Evolutionary conservation across 2,888 invertebrate genomes (phyloP).

Genomic region (Eucera pruinosa): DNA sequence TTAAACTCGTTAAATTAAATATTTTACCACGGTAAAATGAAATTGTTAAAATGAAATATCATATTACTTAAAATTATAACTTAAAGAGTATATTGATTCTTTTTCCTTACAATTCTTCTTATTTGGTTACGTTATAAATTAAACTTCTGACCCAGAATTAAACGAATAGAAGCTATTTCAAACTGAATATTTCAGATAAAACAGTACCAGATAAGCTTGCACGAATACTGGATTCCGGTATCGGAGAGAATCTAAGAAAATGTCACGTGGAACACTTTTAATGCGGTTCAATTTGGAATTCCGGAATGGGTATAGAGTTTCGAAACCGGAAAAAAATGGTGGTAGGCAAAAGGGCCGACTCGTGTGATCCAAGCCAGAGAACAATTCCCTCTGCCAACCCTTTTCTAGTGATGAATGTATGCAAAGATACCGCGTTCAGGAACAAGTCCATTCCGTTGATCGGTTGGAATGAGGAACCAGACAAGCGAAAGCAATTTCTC

Average conservation of each 20-base stretch:
- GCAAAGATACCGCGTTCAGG: slow-evolving; percentile 69
- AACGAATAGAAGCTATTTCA: slow-evolving; percentile 8
- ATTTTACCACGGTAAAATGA: too few species aligned
- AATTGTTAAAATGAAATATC: too few species aligned
- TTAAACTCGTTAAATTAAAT: too few species aligned
- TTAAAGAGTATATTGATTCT: too few species aligned
- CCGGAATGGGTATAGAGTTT: slow-evolving; percentile 63
- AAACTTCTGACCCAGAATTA: background rate
- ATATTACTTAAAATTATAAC: too few species aligned
- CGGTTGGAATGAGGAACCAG: slow-evolving; percentile 29
- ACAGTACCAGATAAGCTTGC: slow-evolving; percentile 37
- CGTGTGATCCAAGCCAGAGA: slow-evolving; percentile 50
- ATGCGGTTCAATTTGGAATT: slow-evolving; percentile 67
- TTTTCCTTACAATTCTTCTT: too few species aligned
- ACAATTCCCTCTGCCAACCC: slow-evolving; percentile 67
- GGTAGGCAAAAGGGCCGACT: slow-evolving; percentile 36
- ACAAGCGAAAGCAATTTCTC: slow-evolving; percentile 46
- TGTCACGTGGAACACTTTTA: slow-evolving; percentile 50
- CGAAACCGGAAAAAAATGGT: slow-evolving; percentile 39
- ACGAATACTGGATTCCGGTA: slow-evolving; percentile 41
- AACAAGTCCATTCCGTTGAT: slow-evolving; percentile 44
- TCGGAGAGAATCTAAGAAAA: slow-evolving; percentile 54
- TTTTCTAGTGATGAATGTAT: slow-evolving; percentile 72
- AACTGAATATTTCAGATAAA: slow-evolving; percentile 56
- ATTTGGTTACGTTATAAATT: too few species aligned